Conservation (phyloP, 2,113 vertebrate species). For the Pogona vitticeps region DNA sequence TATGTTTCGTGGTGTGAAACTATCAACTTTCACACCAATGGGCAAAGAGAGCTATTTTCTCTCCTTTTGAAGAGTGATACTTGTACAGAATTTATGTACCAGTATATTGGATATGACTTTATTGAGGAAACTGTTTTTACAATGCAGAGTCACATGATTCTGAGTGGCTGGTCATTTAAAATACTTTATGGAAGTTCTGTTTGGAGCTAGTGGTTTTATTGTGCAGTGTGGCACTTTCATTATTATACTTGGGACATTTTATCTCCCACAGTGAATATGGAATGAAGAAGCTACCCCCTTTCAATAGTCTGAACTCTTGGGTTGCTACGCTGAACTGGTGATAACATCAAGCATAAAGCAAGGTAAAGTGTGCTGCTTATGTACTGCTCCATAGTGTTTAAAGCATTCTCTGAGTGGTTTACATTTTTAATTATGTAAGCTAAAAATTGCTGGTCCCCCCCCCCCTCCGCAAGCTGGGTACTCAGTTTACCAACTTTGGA, state of each 20-base stretch:
- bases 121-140: constrained; percentile 22
- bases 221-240: constrained; percentile 8
- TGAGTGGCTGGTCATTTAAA: not conserved
- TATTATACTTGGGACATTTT: not conserved
- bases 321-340: not conserved
- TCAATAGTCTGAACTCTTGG: not conserved
- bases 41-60: constrained; percentile 57
- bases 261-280: constrained; percentile 16
- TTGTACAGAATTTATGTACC: constrained; percentile 18
- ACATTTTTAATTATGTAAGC: no score
- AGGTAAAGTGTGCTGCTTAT: not conserved
- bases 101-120: constrained; percentile 16
- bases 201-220: constrained; percentile 3
- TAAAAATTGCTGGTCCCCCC: no score
- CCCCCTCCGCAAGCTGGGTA: no score
- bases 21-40: constrained; percentile 46
- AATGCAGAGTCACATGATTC: constrained; percentile 23
- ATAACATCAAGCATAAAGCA: not conserved
- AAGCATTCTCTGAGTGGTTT: no score
- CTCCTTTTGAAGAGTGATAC: constrained; percentile 21
- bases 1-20: constrained; percentile 60
- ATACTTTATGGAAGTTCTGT: constrained; percentile 20
- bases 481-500: no score
- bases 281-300: not conserved
- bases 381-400: no score